Evolutionary conservation across 2,888 invertebrate species (phyloP).

Genomic region (Chironomus tentans): DNA sequence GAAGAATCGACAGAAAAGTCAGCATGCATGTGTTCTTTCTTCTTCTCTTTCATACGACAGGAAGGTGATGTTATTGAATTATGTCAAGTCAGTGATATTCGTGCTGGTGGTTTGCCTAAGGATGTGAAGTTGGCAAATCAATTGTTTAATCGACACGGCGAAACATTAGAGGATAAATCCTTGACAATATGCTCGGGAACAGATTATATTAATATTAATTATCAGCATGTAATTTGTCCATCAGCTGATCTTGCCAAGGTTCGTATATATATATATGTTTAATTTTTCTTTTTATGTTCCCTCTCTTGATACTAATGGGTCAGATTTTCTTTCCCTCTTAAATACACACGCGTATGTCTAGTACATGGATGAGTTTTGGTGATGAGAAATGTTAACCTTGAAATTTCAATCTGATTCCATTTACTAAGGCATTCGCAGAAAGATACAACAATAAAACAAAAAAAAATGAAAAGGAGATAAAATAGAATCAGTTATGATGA

Average conservation of each 20-base stretch:
- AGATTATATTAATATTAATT: slow-evolving; percentile 97
- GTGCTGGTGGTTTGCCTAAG: slow-evolving; percentile 89
- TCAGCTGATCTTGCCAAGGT: slow-evolving; percentile 92
- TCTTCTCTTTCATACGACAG: slow-evolving; percentile 46
- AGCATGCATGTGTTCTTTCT: slow-evolving; percentile 15
- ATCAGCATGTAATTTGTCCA: slow-evolving; percentile 93
- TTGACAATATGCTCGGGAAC: slow-evolving; percentile 96
- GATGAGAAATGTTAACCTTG: neutral
- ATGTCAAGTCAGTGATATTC: slow-evolving; percentile 95
- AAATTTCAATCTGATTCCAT: neutral
- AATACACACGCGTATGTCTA: neutral
- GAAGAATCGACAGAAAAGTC: neutral
- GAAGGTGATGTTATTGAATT: slow-evolving; percentile 98
- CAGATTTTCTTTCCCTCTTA: too few species aligned
- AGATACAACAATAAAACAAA: neutral
- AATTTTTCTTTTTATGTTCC: neutral
- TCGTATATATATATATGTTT: slow-evolving; percentile 34
- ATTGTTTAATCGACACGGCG: slow-evolving; percentile 70
- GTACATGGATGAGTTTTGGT: neutral
- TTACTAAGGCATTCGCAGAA: neutral
- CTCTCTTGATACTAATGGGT: neutral
- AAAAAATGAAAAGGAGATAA: neutral
- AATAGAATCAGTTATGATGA: neutral
- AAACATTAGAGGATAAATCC: slow-evolving; percentile 80
- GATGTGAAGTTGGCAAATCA: slow-evolving; percentile 72